Evolutionary conservation across 2,113 vertebrate species (phyloP), one percentile per base, ranked within the genome.

Genomic region (Triplophysa rosa): DNA sequence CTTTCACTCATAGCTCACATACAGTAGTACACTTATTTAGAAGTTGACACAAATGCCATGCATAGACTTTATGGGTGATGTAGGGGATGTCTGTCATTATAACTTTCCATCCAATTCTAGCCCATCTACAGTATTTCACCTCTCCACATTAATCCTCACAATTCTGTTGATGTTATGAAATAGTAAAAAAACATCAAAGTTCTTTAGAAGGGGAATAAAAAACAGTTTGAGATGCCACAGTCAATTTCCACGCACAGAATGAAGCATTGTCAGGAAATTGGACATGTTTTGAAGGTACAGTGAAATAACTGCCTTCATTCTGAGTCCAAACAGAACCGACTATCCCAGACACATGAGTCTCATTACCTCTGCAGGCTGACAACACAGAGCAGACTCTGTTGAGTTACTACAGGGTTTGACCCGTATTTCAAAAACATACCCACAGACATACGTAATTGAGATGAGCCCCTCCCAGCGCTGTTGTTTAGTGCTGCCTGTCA

Each of bases 401-500:
- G 89, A 91, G 88, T 89, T 84, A 85, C 89, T 80, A 86, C 87
- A 90, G 84, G 85, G 87, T 89, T 91, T 89, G 87, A 91, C 90
- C 90, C 87, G 78, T 82, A 82, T 87, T 89, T 90, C 83, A 87
- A 90, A 90, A 89, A 86, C 88, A 88, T 86, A 88, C 84, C 84
- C 83, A 89, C 87, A 91, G 85, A 90, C 87, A 87, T 87, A 86
- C 1, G 88, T 89, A 92, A 92, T 92, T 89, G 89, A 89, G 90
- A 87, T 88, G 89, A 89, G 90, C 91, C 45, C 89, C 90, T 63
- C 56, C 33, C 24, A 12, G 67, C n/a, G 47, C 49, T 79, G 65
- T 69, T 61, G 75, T 67, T 54, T 23, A 52, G 63, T 58, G 75
- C 45, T 29, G 47, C 17, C 47, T 47, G 40, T 45, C 47, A 10